These are phyloP conservation scores for Entelurus aequoreus DNA, from an alignment of 2,113 vertebrate genomes.

Conservation along the genomic window DNA sequence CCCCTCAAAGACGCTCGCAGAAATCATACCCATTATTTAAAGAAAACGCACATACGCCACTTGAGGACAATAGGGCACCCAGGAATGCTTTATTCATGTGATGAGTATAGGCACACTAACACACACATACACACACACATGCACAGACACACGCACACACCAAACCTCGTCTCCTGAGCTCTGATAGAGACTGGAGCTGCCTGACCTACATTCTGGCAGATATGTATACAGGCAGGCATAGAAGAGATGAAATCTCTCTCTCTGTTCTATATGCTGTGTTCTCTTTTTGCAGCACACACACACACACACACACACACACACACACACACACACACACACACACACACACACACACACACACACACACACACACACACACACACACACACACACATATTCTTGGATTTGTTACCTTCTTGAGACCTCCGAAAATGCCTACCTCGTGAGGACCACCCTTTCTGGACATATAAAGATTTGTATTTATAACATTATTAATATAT, in stretches of 20 bases:
- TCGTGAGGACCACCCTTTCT: too few species aligned
- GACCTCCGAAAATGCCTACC: too few species aligned
- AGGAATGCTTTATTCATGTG: slow-evolving; percentile 55
- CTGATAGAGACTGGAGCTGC: slow-evolving; percentile 61
- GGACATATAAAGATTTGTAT: too few species aligned
- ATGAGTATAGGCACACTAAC: slow-evolving; percentile 13
- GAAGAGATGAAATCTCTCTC: slow-evolving; percentile 53
- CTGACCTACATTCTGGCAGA: slow-evolving; percentile 72
- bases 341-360: too few species aligned
- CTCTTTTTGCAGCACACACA: slow-evolving; percentile 25
- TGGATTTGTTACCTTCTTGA: too few species aligned
- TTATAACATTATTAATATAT: too few species aligned
- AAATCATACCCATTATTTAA: slow-evolving; percentile 11
- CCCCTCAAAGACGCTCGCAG: slow-evolving; percentile 10
- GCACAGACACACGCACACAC: slow-evolving; percentile 16
- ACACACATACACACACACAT: slow-evolving; percentile 19
- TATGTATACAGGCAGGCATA: slow-evolving; percentile 52
- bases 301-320: slow-evolving; percentile 7
- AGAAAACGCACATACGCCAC: slow-evolving; percentile 30
- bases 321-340: not conserved
- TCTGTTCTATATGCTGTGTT: slow-evolving; percentile 45
- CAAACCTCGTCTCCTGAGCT: slow-evolving; percentile 45
- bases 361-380: too few species aligned
- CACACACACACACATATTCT: too few species aligned
- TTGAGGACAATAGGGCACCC: slow-evolving; percentile 41